Evolutionary conservation across 2,797 vertebrate genomes (phyloP).

Genomic region (Gastrophryne carolinensis): DNA sequence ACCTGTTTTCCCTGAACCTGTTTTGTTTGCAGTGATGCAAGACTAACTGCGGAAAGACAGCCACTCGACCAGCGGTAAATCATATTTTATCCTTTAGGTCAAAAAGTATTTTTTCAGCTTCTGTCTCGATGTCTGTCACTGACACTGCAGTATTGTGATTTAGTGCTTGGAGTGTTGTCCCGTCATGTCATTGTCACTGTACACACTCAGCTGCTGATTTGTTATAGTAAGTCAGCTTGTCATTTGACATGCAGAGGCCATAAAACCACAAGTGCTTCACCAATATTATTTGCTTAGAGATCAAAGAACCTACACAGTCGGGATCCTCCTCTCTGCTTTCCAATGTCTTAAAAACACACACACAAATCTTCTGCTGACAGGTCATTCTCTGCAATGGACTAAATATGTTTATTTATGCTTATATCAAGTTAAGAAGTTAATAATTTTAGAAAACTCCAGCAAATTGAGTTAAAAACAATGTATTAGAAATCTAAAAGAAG

Average conservation of each 20-base stretch:
- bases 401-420: neutral
- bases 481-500: no score
- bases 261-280: constrained; percentile 55
- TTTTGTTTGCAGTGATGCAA: constrained; percentile 13
- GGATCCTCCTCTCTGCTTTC: neutral
- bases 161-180: constrained; percentile 49
- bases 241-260: constrained; percentile 61
- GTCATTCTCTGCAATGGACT: neutral
- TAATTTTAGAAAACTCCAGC: no score
- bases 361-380: constrained; percentile 11
- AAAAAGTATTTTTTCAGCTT: constrained; percentile 60
- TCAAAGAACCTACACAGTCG: constrained; percentile 29
- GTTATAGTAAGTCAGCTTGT: constrained; percentile 61
- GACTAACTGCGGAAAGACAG: constrained; percentile 14
- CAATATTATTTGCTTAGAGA: constrained; percentile 40
- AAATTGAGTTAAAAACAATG: no score
- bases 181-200: constrained; percentile 56
- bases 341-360: constrained; percentile 1
- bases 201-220: constrained; percentile 58
- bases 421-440: no score
- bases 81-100: constrained; percentile 54
- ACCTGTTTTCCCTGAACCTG: neutral
- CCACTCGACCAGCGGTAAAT: constrained; percentile 15
- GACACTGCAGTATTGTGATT: constrained; percentile 54
- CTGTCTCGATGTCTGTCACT: constrained; percentile 55